Evolutionary conservation across 2,113 vertebrate genomes (phyloP).

Genomic region (Loxodonta africana): DNA sequence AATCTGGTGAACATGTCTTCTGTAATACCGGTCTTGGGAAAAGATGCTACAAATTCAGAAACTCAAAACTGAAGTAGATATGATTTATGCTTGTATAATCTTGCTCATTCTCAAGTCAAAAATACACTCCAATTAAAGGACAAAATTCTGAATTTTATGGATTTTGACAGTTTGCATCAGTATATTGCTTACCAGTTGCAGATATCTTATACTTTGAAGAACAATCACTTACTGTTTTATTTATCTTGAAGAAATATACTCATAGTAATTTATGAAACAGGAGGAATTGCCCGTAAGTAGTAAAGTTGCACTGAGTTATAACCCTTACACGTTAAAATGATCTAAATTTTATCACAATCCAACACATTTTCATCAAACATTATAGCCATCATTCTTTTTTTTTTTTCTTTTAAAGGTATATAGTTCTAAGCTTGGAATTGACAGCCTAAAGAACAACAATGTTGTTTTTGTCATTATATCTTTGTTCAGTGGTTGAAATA

Average conservation of each 20-base stretch:
- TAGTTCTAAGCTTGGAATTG: background rate
- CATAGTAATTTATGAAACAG: background rate
- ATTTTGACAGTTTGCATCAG: constrained; percentile 15
- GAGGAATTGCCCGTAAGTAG: background rate
- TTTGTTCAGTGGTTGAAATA: background rate
- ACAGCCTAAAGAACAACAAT: background rate
- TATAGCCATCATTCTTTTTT: background rate
- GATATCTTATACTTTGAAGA: background rate
- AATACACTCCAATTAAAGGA: background rate
- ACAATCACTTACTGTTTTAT: background rate
- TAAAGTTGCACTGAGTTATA: constrained; percentile 12
- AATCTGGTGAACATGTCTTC: background rate
- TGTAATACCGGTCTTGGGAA: background rate
- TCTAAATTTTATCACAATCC: background rate
- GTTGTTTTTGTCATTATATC: background rate
- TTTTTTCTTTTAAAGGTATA: background rate
- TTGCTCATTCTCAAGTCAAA: background rate
- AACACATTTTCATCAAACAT: constrained; percentile 11
- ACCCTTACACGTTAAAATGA: background rate
- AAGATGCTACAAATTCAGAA: background rate
- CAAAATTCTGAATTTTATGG: background rate
- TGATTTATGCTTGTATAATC: background rate
- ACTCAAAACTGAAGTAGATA: background rate
- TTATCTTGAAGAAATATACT: constrained; percentile 36
- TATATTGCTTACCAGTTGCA: background rate